Base-by-base conservation (phyloP, 2,113 vertebrate genomes). In the Chascanopsetta lugubris region DNA sequence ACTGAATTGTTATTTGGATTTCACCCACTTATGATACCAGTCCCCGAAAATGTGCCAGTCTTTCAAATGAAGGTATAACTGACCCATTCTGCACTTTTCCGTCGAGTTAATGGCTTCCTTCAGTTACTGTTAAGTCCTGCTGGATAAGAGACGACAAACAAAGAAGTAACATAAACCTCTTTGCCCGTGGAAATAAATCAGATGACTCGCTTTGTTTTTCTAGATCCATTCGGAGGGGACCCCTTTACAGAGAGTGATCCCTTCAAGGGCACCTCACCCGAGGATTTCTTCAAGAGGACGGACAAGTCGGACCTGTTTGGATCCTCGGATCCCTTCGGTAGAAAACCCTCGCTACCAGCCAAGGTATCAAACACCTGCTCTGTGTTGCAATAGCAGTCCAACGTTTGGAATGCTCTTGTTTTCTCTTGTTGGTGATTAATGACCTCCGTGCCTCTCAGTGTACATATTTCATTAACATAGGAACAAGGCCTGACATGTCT, bases 221-320 rank as follows among this genome's bases (percentile, higher is more conserved):
- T 66, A 95, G 97, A 99, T 89, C 95, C 96, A 0, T 99, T 99
- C 58, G 97, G 94, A 62, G 94, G 90, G 5, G 97, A 99, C 84
- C 96, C 97, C 0, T 99, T 99, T 81, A 96, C 94, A 88, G 95
- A 97, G 79, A 95, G 83, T 0, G 95, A 98, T 72, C 95, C 94
- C 0, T 99, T 98, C 86, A 92, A 76, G 51, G 89, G 87, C 6
- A 85, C 93, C 15, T 83, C 88, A 34, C 69, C 93, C 2, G 94
- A 95, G 0, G 94, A 97, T 81, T 95, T 96, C 65, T 96, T 96
- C 74, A 95, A 94, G 86, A 95, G 92, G 30, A 87, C 88, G 2
- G 86, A 89, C 63, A 94, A 94, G 88, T 84, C 88, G 0, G 94
- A 96, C 79, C 84, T 93, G 0, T 98, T 99, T 84, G 91, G 90